Evolutionary conservation across 2,113 vertebrate species (phyloP), one percentile per base, ranked within the genome.

Genomic region (Aphyosemion australe): DNA sequence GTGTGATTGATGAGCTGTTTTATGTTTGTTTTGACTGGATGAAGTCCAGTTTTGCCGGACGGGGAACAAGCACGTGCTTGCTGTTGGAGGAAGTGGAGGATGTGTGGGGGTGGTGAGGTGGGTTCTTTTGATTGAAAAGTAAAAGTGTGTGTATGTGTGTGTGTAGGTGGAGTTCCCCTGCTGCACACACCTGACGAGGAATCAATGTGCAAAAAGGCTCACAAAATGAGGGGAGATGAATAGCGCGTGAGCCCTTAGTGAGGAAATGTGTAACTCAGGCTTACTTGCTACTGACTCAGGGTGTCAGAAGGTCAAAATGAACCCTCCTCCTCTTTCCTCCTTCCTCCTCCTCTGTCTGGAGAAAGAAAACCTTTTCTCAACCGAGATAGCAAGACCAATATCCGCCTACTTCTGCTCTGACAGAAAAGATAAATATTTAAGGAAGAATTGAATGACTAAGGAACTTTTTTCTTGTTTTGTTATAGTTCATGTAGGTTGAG

Each of bases 1-100:
- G 45, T 37, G 87, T 89, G 85, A 91, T 86, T 91, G 87, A 88
- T 76, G 82, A 84, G 61, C 83, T 62, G 81, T 86, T 84, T 90
- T 61, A 84, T 79, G 85, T 84, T 90, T 91, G 90, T 88, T 91
- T 87, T 84, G 84, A 82, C 85, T 91, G 88, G 88, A 84, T 63
- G 72, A 6, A 50, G 78, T 82, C 87, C 88, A 90, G 78, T 73
- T 83, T 57, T 52, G 74, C 71, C 51, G 79, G 76, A 82, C 15
- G 50, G 69, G 79, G 45, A 81, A 82, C 76, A 70, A 64, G 78
- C 75, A 67, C 61, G 51, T 45, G 79, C 84, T 74, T 43, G 83
- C 74, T 12, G 58, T 34, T 42, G 80, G 69, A 86, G 85, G 83
- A 82, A 82, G 64, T 6, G 1, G 26, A 69, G 69, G 64, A 82